phyloP scores from a whole-genome alignment of 2,113 vertebrate genomes.

The Microtus richardsoni region DNA sequence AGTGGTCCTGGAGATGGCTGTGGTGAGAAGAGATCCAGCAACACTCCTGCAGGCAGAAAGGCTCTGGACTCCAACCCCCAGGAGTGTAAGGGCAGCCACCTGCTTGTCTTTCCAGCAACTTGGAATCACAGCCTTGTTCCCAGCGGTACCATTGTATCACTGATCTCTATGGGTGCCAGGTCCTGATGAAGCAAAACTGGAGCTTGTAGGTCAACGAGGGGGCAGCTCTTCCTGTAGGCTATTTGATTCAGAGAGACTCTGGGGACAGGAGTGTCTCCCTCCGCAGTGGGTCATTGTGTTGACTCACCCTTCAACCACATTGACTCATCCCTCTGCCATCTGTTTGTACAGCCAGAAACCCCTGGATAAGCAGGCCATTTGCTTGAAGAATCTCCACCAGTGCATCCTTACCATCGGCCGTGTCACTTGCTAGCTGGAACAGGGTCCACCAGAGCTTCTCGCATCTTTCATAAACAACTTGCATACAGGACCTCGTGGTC shows the following conservation, averaged over 20 bases:
- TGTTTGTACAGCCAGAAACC: constrained; percentile 86
- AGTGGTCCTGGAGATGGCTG: constrained; percentile 48
- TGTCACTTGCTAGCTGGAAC: constrained; percentile 93
- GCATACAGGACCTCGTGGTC: background rate
- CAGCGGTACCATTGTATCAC: constrained; percentile 37
- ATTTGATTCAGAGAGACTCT: constrained; percentile 74
- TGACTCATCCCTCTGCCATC: constrained; percentile 72
- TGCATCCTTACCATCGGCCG: constrained; percentile 85
- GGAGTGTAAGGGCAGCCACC: background rate
- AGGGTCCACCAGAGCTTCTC: constrained; percentile 91
- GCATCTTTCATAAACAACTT: constrained; percentile 88
- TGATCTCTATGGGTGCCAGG: constrained; percentile 81
- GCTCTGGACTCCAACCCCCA: background rate
- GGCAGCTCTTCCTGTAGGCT: constrained; percentile 85
- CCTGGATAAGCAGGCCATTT: constrained; percentile 88
- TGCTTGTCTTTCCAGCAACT: constrained; percentile 56
- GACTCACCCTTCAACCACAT: constrained; percentile 62
- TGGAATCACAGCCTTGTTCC: constrained; percentile 36
- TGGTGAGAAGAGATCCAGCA: constrained; percentile 35
- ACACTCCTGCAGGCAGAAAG: constrained; percentile 47
- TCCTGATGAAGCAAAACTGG: constrained; percentile 83
- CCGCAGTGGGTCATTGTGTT: background rate
- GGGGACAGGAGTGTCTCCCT: constrained; percentile 4
- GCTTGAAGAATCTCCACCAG: constrained; percentile 91
- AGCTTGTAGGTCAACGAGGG: constrained; percentile 90